Evolutionary conservation across 2,797 vertebrate species (phyloP), one percentile per base, ranked within the genome.

Genomic region (Oreochromis grahami): DNA sequence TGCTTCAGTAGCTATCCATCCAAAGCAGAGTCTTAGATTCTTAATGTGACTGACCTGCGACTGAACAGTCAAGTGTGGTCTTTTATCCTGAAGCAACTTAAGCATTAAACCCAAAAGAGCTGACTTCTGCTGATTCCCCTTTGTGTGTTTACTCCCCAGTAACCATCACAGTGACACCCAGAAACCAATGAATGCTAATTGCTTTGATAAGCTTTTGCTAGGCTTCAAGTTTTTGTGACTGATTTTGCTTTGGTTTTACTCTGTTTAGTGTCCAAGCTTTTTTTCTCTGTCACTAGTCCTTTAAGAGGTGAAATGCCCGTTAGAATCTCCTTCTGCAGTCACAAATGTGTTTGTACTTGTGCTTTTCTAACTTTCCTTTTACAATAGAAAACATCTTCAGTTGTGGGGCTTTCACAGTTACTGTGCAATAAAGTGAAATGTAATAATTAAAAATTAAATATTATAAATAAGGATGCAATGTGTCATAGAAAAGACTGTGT

Each of bases 31-130:
- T 52, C 48, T 86, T 76, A 68, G 82, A 85, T 79, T 88, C 63
- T 90, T 76, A 19, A 13, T 83, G 26, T 79, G 58, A 26, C 87
- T 86, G 84, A 87, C 60, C 79, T 48, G n/a, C 52, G 41, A 79
- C 86, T 88, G 91, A 89, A 82, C 87, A 86, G 88, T 93, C 79
- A 91, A 91, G 74, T 81, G 65, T 87, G 68, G 26, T 13, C 78
- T 92, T 92, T 91, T 81, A 84, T 92, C 84, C 55, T 45, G 29
- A 77, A 85, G 79, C 77, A 52, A 81, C 80, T 89, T 89, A 88
- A 93, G 80, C 78, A 78, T 84, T 86, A 86, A 84, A 87, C 77
- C 77, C 41, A 14, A 15, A 79, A 58, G 76, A 83, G 77, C 78
- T 68, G 79, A 83, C 74, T 79, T 82, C 56, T 80, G 83, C 51